phyloP scores from a whole-genome alignment of 2,888 invertebrate species.

The Latrodectus hesperus region DNA sequence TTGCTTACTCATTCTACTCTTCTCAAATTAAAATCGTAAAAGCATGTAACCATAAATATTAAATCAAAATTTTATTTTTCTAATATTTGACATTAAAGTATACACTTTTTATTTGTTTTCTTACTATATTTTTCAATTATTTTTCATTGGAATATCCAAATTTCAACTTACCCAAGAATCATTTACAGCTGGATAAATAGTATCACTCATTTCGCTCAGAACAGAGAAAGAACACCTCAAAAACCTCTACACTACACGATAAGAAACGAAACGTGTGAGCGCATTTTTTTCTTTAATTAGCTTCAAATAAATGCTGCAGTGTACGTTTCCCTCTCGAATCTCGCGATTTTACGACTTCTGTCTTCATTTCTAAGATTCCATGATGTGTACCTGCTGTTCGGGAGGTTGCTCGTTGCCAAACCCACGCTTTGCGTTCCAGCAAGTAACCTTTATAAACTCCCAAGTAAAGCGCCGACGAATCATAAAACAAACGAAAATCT shows the following conservation, averaged over 20 bases:
- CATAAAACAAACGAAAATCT: slow-evolving; percentile 26
- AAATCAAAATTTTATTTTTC: background rate
- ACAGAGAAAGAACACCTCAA: too few relatives aligned
- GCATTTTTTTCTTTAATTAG: background rate
- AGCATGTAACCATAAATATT: background rate
- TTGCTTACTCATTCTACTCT: too few relatives aligned
- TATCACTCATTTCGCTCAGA: slow-evolving; percentile 21
- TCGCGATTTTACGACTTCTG: background rate
- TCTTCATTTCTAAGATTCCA: too few relatives aligned
- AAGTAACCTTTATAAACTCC: slow-evolving; percentile 39
- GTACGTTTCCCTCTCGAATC: background rate
- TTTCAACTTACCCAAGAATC: slow-evolving; percentile 55
- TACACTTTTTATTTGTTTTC: background rate
- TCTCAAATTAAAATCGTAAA: too few relatives aligned
- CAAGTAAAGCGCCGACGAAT: slow-evolving; percentile 19
- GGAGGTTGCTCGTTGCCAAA: slow-evolving; percentile 55
- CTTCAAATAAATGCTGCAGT: background rate
- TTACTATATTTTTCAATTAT: background rate
- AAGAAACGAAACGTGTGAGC: background rate
- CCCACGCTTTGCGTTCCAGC: slow-evolving; percentile 42
- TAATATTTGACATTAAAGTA: background rate
- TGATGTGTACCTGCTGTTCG: too few relatives aligned
- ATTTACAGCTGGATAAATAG: slow-evolving; percentile 52
- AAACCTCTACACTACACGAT: background rate
- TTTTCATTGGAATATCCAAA: background rate